Conservation (phyloP, 2,797 vertebrate genomes). For the Tenualosa ilisha region DNA sequence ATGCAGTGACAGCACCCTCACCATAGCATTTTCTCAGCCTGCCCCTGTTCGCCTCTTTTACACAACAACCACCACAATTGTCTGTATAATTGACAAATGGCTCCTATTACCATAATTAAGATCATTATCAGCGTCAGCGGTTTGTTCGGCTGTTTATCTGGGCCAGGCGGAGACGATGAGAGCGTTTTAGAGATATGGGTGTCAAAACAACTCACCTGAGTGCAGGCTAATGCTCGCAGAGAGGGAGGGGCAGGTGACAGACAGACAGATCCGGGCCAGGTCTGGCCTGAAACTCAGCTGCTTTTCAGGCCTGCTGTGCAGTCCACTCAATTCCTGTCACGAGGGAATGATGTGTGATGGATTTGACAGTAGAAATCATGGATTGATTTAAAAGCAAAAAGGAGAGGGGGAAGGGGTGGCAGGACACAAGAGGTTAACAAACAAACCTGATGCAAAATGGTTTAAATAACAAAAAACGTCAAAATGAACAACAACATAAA, state of each 20-base stretch:
- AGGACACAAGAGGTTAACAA: neutral
- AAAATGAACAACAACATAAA: neutral
- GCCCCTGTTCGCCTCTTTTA: neutral
- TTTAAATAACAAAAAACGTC: neutral
- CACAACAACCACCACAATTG: slow-evolving; percentile 2
- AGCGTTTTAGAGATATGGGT: slow-evolving; percentile 7
- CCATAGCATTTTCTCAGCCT: neutral
- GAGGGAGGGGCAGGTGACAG: neutral
- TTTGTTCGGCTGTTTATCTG: slow-evolving; percentile 10
- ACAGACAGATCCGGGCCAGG: neutral
- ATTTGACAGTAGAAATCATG: neutral
- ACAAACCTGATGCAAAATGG: neutral
- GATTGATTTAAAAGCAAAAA: neutral
- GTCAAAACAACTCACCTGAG: slow-evolving; percentile 21
- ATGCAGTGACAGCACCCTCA: neutral
- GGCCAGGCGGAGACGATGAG: neutral
- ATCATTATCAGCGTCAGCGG: neutral
- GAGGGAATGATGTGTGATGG: neutral
- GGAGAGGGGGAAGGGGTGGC: neutral
- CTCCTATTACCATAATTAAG: slow-evolving; percentile 4
- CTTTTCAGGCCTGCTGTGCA: neutral
- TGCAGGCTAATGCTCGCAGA: neutral
- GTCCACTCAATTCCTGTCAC: neutral
- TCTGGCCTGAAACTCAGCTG: neutral
- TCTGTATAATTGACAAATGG: slow-evolving; percentile 11